These are phyloP conservation scores for Esox masquinongy DNA, from an alignment of 2,797 vertebrate species.

Conservation along the genomic window DNA sequence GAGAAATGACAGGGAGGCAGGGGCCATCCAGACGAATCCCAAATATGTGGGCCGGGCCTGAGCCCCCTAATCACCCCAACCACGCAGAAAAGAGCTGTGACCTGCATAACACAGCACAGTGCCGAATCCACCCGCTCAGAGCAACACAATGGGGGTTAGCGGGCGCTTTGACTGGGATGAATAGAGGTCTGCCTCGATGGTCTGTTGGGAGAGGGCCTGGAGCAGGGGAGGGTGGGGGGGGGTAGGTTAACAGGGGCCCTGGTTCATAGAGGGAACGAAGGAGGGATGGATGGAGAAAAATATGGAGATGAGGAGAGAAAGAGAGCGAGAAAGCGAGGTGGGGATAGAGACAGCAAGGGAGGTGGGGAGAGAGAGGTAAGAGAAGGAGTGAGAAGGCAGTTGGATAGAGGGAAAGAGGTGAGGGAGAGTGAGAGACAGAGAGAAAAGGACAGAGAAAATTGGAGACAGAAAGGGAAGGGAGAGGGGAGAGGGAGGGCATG, in stretches of 20 bases:
- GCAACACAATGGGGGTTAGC: conserved; percentile 74
- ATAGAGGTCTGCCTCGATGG: conserved; percentile 62
- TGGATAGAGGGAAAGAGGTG: background rate
- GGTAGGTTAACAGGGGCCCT: conserved; percentile 59
- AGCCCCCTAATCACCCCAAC: conserved; percentile 68
- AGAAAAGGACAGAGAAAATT: too few species aligned
- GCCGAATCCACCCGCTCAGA: conserved; percentile 65
- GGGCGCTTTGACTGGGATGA: conserved; percentile 68
- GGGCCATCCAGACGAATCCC: conserved; percentile 56
- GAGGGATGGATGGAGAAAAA: conserved; percentile 36
- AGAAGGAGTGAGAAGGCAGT: background rate
- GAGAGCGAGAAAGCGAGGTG: background rate
- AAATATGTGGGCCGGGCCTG: conserved; percentile 69
- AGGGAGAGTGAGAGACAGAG: too few species aligned
- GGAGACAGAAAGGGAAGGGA: too few species aligned
- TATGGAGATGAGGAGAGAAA: background rate
- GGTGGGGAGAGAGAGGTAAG: background rate
- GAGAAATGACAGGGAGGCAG: background rate
- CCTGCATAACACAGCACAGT: conserved; percentile 65
- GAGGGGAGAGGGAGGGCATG: conserved; percentile 15
- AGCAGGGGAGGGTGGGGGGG: conserved; percentile 23
- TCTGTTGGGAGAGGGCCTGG: conserved; percentile 60
- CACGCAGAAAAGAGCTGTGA: conserved; percentile 70
- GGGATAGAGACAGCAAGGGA: background rate
- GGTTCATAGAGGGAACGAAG: conserved; percentile 53